These are phyloP conservation scores for Brachynemurus nebulosus DNA, from an alignment of 2,888 invertebrate species.

Conservation along the genomic window DNA sequence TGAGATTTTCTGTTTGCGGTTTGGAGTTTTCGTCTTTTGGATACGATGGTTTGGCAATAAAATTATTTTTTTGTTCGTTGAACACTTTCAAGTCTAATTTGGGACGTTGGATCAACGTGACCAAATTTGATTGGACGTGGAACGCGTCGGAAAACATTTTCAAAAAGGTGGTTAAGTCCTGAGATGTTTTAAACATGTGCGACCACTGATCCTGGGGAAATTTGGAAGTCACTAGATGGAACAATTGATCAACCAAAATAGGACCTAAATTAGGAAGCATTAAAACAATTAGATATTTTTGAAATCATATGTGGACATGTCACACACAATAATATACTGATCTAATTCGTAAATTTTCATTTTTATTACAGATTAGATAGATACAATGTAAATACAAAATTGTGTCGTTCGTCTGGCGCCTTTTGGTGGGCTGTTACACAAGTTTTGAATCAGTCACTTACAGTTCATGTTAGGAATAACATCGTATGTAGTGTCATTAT, in stretches of 20 bases:
- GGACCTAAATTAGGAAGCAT: too few species aligned
- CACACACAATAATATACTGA: too few species aligned
- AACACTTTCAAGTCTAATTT: slow-evolving; percentile 40
- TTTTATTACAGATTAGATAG: too few species aligned
- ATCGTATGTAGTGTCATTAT: too few species aligned
- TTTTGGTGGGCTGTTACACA: too few species aligned
- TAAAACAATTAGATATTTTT: too few species aligned
- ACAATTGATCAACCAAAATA: slow-evolving; percentile 74
- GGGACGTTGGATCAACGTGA: slow-evolving; percentile 65
- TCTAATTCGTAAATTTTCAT: too few species aligned
- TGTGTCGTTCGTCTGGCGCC: too few species aligned
- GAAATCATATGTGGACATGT: too few species aligned
- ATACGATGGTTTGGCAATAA: neutral
- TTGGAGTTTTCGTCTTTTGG: neutral
- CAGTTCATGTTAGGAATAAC: too few species aligned
- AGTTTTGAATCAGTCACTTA: too few species aligned
- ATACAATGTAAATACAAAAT: too few species aligned
- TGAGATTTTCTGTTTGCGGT: neutral
- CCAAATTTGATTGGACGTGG: slow-evolving; percentile 84
- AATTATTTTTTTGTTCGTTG: neutral
- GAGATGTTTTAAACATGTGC: slow-evolving; percentile 79
- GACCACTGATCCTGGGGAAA: slow-evolving; percentile 68
- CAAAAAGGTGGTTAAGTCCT: slow-evolving; percentile 79
- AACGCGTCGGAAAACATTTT: slow-evolving; percentile 90
- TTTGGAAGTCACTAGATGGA: slow-evolving; percentile 62